Percentiles rank a stretch among this genome's conserved stretches.
Evolutionary conservation across 2,888 invertebrate genomes (phyloP).

Genomic region (Adela reaumurella): DNA sequence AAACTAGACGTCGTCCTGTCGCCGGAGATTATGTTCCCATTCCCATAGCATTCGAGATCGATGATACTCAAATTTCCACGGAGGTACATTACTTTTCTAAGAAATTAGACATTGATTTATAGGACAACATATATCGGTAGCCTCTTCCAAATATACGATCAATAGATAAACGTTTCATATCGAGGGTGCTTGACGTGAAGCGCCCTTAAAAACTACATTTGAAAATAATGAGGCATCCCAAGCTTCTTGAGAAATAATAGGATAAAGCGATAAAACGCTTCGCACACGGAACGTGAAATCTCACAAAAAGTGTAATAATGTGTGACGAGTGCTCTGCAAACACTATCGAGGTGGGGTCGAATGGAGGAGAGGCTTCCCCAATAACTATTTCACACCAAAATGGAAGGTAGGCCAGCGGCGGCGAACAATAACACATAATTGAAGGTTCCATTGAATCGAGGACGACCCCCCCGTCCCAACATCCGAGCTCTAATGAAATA

Average conservation of each 20-base stretch:
- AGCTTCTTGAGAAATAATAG: not conserved
- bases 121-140: too few species aligned
- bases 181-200: not conserved
- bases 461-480: slow-evolving; percentile 27
- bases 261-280: not conserved
- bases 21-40: not conserved
- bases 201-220: not conserved
- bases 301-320: not conserved
- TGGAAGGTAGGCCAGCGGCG: not conserved
- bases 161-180: too few species aligned
- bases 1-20: not conserved
- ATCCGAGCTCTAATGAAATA: slow-evolving; percentile 29
- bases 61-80: too few species aligned
- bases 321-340: slow-evolving; percentile 20
- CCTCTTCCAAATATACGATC: too few species aligned
- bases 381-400: not conserved
- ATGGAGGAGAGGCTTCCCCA: slow-evolving; percentile 5
- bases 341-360: slow-evolving; percentile 13
- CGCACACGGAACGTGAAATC: not conserved
- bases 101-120: too few species aligned
- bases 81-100: too few species aligned
- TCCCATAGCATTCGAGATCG: too few species aligned
- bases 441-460: slow-evolving; percentile 27
- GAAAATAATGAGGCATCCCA: not conserved
- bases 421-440: slow-evolving; percentile 31